phyloP scores from a whole-genome alignment of 2,888 invertebrate species.

The Caenorhabditis sp. region DNA sequence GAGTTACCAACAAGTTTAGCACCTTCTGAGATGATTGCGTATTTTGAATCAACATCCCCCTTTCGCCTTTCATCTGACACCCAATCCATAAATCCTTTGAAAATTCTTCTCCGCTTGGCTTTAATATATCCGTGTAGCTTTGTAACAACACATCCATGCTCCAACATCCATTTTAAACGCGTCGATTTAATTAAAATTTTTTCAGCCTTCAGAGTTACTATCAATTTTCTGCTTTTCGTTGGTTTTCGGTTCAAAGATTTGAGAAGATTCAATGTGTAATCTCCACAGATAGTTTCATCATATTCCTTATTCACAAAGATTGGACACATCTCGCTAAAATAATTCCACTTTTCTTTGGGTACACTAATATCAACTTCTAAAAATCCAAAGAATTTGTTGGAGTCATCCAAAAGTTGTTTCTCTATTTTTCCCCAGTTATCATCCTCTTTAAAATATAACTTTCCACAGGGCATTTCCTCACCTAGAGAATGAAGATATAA shows the following conservation, averaged over 20 bases:
- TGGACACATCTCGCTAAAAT: constrained; percentile 57
- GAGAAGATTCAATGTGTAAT: constrained; percentile 51
- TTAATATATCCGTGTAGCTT: constrained; percentile 56
- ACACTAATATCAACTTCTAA: constrained; percentile 59
- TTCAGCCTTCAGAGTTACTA: constrained; percentile 48
- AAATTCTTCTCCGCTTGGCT: constrained; percentile 53
- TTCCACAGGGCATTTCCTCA: constrained; percentile 60
- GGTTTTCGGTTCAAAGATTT: constrained; percentile 57
- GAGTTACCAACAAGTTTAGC: constrained; percentile 6
- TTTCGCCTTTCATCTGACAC: not conserved
- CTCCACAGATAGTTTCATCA: constrained; percentile 58
- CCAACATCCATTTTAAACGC: constrained; percentile 59
- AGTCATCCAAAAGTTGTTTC: not conserved
- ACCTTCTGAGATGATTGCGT: not conserved
- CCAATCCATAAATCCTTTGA: not conserved
- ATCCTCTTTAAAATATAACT: constrained; percentile 39
- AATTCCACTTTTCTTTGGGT: constrained; percentile 60
- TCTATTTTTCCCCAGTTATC: constrained; percentile 17
- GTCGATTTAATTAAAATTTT: constrained; percentile 60
- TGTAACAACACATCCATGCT: constrained; percentile 60
- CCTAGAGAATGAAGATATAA: constrained; percentile 49
- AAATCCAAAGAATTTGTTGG: constrained; percentile 59
- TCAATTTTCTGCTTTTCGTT: constrained; percentile 56
- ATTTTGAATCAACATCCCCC: not conserved
- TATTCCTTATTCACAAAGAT: constrained; percentile 62